phyloP scores from a whole-genome alignment of 2,113 vertebrate species.

The Hippocampus abdominalis region DNA sequence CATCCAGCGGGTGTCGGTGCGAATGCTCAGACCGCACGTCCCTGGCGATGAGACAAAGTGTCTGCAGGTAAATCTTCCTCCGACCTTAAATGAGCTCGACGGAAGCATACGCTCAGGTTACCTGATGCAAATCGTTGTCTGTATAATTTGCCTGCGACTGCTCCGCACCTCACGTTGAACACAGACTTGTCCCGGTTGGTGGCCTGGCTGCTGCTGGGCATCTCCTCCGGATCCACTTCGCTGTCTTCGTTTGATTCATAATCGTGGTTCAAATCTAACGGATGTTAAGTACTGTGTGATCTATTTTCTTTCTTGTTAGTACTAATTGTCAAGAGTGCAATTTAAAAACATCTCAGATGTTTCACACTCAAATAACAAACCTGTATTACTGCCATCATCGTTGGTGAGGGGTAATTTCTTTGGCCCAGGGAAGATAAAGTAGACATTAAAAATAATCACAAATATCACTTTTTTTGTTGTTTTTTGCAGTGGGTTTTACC shows the following conservation, averaged over 20 bases:
- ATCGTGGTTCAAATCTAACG: background rate
- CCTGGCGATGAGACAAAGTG: conserved; percentile 29
- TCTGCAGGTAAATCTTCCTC: background rate
- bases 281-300: background rate
- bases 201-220: background rate
- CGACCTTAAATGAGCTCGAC: background rate
- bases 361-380: conserved; percentile 26
- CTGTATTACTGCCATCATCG: background rate
- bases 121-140: conserved; percentile 60
- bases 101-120: conserved; percentile 9
- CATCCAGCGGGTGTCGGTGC: conserved; percentile 66
- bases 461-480: background rate
- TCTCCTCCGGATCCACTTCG: conserved; percentile 16
- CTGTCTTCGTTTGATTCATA: conserved; percentile 2
- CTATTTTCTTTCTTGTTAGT: background rate
- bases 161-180: conserved; percentile 57
- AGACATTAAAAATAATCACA: background rate
- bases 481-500: conserved; percentile 6
- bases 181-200: background rate
- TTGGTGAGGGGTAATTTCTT: conserved; percentile 4
- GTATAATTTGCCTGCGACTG: conserved; percentile 42
- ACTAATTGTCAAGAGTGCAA: background rate
- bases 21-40: conserved; percentile 57
- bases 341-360: background rate
- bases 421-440: conserved; percentile 20